Percentiles rank a stretch among this genome's conserved stretches.
Conservation (phyloP, 2,797 vertebrate genomes). For the Neosalanx taihuensis region DNA sequence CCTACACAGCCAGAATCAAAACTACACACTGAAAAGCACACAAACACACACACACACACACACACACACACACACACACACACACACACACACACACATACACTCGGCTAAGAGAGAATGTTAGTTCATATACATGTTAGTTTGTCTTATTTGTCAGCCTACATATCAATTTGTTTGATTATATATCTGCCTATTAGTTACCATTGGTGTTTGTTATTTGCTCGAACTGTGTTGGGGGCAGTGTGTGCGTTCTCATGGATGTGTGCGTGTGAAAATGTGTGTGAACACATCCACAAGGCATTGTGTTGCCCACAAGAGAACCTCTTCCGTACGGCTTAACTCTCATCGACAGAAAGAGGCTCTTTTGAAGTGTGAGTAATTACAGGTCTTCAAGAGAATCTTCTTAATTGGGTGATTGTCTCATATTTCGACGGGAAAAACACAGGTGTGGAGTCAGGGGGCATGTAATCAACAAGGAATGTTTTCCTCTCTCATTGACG, state of each 20-base stretch:
- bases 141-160: not conserved
- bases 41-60: too few relatives aligned
- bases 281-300: not conserved
- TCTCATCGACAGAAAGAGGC: constrained; percentile 10
- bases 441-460: constrained; percentile 33
- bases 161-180: not conserved
- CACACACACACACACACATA: not conserved
- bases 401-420: constrained; percentile 10
- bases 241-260: constrained; percentile 5
- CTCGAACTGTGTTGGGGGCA: not conserved
- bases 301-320: constrained; percentile 31
- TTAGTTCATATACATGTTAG: not conserved
- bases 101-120: not conserved
- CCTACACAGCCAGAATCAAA: constrained; percentile 43
- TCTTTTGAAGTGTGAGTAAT: constrained; percentile 37
- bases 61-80: too few relatives aligned
- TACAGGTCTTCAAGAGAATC: constrained; percentile 40
- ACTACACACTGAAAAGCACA: constrained; percentile 9
- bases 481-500: not conserved
- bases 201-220: too few relatives aligned
- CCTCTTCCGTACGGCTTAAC: constrained; percentile 34
- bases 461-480: not conserved
- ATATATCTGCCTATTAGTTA: not conserved
- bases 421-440: constrained; percentile 37
- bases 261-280: constrained; percentile 14